Percentiles rank a stretch among this genome's conserved stretches.
phyloP scores from a whole-genome alignment of 2,113 vertebrate genomes.

The Bubo blakistoni region DNA sequence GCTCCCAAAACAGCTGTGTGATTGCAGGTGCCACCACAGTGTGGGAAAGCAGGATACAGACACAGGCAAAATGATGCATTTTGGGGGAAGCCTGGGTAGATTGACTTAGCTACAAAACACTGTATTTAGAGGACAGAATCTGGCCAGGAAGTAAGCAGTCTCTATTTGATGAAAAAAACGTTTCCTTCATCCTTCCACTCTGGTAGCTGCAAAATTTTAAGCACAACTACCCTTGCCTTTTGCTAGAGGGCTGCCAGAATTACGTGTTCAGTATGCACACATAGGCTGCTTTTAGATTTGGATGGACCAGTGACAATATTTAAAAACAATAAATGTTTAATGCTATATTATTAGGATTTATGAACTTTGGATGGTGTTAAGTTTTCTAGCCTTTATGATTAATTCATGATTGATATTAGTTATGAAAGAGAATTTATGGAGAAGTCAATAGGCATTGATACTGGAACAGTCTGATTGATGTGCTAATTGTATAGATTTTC shows the following conservation, averaged over 20 bases:
- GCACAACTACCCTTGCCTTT: neutral
- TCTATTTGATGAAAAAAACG: neutral
- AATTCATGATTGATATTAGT: neutral
- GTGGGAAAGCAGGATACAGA: neutral
- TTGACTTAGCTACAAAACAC: neutral
- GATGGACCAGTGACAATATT: neutral
- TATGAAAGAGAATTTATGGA: neutral
- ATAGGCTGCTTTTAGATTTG: neutral
- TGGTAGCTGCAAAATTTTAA: neutral
- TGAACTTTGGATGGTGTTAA: neutral
- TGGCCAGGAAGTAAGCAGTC: neutral
- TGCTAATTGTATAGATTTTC: neutral
- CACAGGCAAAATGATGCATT: neutral
- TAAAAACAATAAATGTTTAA: neutral
- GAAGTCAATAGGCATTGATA: neutral
- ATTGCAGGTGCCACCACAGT: neutral
- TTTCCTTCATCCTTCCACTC: neutral
- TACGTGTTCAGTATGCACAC: neutral
- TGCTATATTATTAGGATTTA: neutral
- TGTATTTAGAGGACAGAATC: neutral
- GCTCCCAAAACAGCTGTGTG: neutral
- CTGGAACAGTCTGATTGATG: neutral
- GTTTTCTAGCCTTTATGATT: neutral
- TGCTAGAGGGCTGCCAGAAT: neutral
- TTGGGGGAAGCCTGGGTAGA: neutral